These are phyloP conservation scores for Brachionus paranguensis DNA, from an alignment of 1,140 invertebrate species.

Conservation along the genomic window DNA sequence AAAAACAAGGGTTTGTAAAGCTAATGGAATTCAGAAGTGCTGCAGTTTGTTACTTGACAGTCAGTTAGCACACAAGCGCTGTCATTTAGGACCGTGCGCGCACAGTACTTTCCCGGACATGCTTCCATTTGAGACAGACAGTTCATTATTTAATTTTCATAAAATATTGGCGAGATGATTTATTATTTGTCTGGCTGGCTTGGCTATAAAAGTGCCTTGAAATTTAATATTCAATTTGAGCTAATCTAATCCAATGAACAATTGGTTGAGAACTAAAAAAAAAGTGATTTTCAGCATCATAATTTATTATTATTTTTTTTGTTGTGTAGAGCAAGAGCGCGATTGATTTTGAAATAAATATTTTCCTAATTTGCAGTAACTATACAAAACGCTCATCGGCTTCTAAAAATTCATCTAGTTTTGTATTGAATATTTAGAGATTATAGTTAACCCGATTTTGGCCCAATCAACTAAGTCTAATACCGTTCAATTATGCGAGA, in stretches of 20 bases:
- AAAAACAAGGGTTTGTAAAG: background rate
- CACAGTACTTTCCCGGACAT: constrained; percentile 34
- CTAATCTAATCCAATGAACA: background rate
- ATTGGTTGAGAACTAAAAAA: background rate
- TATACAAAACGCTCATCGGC: background rate
- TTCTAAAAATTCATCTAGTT: background rate
- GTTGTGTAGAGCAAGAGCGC: background rate
- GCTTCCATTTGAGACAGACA: background rate
- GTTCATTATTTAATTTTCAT: background rate
- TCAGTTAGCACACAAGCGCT: background rate
- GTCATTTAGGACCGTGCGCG: background rate
- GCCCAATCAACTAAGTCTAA: background rate
- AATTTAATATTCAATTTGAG: background rate
- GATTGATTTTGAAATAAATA: background rate
- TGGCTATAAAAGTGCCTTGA: background rate
- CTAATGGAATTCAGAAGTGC: too few relatives aligned
- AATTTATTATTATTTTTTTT: constrained; percentile 35
- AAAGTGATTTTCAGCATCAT: constrained; percentile 24
- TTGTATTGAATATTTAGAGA: background rate
- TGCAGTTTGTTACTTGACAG: constrained; percentile 10
- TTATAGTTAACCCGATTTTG: background rate
- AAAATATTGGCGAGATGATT: background rate
- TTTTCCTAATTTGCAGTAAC: constrained; percentile 24
- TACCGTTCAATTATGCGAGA: background rate
- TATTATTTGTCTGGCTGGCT: background rate